Base-by-base conservation (phyloP, 2,888 invertebrate species). In the Hypolimnas misippus region DNA sequence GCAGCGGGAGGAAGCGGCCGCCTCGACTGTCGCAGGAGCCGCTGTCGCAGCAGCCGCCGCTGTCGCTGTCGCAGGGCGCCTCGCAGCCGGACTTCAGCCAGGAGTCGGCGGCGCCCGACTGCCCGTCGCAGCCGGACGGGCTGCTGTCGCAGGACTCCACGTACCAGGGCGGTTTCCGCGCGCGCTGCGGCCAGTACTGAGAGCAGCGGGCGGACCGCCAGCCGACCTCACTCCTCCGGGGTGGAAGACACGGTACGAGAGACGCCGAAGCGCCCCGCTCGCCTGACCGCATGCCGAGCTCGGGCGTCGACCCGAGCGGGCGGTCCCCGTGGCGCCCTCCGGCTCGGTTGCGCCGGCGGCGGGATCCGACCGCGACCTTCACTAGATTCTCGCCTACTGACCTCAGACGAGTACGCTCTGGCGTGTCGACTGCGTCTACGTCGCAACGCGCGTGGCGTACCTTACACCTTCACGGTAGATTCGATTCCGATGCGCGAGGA, bases 81-180 rank as follows among this genome's bases (percentile, higher is more conserved):
- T 94, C 94, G 55, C 95, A 95, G 80, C 94, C 95, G 1, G 96
- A 96, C 84, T 90, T 95, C 73, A 95, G 95, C 72, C 95, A 97
- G 93, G 97, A 97, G 87, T 96, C 96, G 64, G 95, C 96, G 82
- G 94, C 96, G 85, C 95, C 95, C 57, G 97, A 97, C 85, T 96
- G 96, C 86, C 96, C 96, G 80, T 98, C 98, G 56, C 98, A 98
- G 92, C 97, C 98, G 93, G 98, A 98, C 85, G 98, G 97, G 60
- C 94, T 98, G 77, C 93, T 98, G 76, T 98, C 98, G 54, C 98
- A 98, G 92, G 98, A 97, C 87, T 96, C 96, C 50, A 95, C 95
- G 71, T 97, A 96, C 90, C 96, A 96, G 88, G 96, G 95, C 78
- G 93, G 87, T 88, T 94, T 91, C 94, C 94, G 89, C 86, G 93